phyloP scores from a whole-genome alignment of 64 coral and sea anemone species.

The Porites lutea region DNA sequence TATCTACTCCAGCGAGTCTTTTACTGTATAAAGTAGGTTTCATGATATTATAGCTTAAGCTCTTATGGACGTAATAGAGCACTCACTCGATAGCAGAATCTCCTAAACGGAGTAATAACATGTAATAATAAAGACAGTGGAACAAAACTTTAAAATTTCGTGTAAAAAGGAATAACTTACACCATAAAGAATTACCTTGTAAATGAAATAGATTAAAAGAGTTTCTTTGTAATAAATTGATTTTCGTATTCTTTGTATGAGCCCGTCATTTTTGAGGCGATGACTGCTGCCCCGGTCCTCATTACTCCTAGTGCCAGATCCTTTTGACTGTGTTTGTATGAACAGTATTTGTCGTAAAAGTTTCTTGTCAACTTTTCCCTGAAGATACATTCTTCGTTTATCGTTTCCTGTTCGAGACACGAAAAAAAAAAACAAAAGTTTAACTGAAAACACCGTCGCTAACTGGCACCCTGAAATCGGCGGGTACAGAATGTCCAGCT shows the following conservation, averaged over 20 bases:
- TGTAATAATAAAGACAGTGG: neutral
- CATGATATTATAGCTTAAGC: no score
- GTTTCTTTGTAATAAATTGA: slow-evolving; percentile 21
- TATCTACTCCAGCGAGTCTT: no score
- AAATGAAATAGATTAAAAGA: neutral
- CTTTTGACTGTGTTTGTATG: slow-evolving; percentile 24
- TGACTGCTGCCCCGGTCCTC: slow-evolving; percentile 20
- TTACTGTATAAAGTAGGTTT: no score
- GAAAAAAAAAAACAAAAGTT: neutral
- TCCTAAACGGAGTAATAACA: no score
- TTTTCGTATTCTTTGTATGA: slow-evolving; percentile 10
- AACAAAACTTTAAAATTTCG: neutral
- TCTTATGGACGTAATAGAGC: no score
- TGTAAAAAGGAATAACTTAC: neutral
- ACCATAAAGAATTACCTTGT: neutral
- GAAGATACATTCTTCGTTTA: slow-evolving; percentile 62
- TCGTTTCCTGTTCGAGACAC: slow-evolving; percentile 3
- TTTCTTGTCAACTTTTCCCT: slow-evolving; percentile 39
- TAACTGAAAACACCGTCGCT: no score
- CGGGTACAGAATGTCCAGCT: no score
- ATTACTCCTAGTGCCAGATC: slow-evolving; percentile 16
- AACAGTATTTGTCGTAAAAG: slow-evolving; percentile 68
- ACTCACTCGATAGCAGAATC: no score
- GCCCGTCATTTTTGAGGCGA: neutral
- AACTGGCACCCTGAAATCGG: no score